Evolutionary conservation across 2,888 invertebrate genomes (phyloP).

Genomic region (Microplitis manilae): DNA sequence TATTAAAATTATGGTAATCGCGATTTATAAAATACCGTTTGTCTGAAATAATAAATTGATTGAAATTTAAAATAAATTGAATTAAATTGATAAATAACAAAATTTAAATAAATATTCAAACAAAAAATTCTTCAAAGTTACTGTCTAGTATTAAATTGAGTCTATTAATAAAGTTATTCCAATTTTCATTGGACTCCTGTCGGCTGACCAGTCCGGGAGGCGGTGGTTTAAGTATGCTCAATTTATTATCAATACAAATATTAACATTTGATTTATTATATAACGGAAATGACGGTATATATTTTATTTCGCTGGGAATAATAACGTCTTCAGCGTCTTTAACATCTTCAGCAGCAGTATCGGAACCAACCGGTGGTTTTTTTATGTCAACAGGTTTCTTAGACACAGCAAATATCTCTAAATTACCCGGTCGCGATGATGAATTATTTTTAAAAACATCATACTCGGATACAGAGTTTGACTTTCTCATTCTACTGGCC

Average conservation of each 20-base stretch:
- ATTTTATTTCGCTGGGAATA: constrained; percentile 59
- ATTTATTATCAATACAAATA: constrained; percentile 55
- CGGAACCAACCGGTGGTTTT: constrained; percentile 50
- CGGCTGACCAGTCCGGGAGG: constrained; percentile 68
- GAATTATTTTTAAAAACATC: constrained; percentile 41
- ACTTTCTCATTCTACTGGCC: constrained; percentile 24
- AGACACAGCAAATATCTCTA: constrained; percentile 67
- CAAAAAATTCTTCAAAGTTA: constrained; percentile 72
- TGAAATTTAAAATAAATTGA: constrained; percentile 32
- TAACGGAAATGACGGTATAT: constrained; percentile 64
- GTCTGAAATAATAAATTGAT: constrained; percentile 27
- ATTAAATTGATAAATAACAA: constrained; percentile 25
- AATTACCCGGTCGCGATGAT: constrained; percentile 63
- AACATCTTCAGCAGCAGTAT: too few relatives aligned
- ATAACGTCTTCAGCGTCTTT: neutral
- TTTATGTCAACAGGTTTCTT: constrained; percentile 65
- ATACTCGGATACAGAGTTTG: constrained; percentile 18
- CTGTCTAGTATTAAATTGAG: constrained; percentile 73
- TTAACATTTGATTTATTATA: constrained; percentile 48
- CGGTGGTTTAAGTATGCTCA: constrained; percentile 69
- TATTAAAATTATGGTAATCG: neutral
- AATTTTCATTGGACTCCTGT: constrained; percentile 71
- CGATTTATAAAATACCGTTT: neutral
- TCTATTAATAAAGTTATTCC: constrained; percentile 73
- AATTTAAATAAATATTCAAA: constrained; percentile 43